phyloP scores from a whole-genome alignment of 2,113 vertebrate species.

The Clinocottus analis region DNA sequence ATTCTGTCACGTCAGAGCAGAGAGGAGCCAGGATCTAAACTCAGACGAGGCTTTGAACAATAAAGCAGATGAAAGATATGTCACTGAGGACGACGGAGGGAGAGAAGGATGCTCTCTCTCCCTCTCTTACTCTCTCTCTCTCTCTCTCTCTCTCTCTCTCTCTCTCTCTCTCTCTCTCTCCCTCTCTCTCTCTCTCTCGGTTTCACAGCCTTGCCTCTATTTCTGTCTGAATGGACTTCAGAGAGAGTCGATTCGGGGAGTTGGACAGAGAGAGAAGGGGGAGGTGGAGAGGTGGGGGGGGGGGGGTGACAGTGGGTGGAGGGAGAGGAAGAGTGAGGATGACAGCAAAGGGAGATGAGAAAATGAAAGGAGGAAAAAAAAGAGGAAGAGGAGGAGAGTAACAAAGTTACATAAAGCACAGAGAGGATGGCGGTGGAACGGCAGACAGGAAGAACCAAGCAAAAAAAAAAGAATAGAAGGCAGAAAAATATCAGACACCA shows the following conservation, averaged over 20 bases:
- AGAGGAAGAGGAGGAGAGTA: not conserved
- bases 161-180: no score
- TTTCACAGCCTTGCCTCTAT: slow-evolving; percentile 32
- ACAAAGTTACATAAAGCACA: not conserved
- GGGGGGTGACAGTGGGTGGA: not conserved
- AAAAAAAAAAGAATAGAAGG: not conserved
- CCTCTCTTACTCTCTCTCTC: no score
- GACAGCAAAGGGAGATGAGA: slow-evolving; percentile 12
- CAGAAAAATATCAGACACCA: not conserved
- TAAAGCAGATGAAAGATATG: slow-evolving; percentile 50
- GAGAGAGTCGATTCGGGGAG: slow-evolving; percentile 11
- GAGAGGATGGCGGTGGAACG: not conserved
- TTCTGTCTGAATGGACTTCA: slow-evolving; percentile 50
- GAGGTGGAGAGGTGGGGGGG: not conserved
- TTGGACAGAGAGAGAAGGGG: not conserved
- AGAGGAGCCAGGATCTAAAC: slow-evolving; percentile 44
- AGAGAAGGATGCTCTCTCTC: no score
- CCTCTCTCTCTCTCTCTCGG: not conserved
- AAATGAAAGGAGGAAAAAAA: not conserved
- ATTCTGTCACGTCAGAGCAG: slow-evolving; percentile 38
- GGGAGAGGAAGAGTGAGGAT: slow-evolving; percentile 2
- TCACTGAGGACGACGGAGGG: not conserved
- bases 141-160: not conserved
- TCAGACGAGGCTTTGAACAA: slow-evolving; percentile 60
- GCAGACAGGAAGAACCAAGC: not conserved